Percentiles rank a stretch among this genome's conserved stretches.
Evolutionary conservation across 2,797 vertebrate species (phyloP).

Genomic region (Siniperca obscura): DNA sequence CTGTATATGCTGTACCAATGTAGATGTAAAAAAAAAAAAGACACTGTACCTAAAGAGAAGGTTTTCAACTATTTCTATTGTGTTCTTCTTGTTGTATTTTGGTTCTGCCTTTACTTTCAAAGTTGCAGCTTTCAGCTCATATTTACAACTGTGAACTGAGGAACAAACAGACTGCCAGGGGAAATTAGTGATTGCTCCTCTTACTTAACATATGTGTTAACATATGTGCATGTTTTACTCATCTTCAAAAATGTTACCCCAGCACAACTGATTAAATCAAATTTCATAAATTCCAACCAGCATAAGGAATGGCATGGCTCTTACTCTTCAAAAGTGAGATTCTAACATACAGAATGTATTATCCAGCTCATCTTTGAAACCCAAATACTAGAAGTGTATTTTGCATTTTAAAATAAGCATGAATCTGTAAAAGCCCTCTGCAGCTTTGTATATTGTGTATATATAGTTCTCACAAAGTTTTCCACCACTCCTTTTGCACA

Average conservation of each 20-base stretch:
- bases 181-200: conserved; percentile 45
- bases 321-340: not conserved
- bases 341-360: not conserved
- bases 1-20: not conserved
- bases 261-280: conserved; percentile 20
- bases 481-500: not conserved
- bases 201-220: conserved; percentile 52
- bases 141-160: conserved; percentile 59
- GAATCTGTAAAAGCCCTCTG: not conserved
- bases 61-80: not conserved
- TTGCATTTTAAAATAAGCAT: not conserved
- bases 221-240: conserved; percentile 52
- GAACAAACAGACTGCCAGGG: conserved; percentile 60
- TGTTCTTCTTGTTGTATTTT: not conserved
- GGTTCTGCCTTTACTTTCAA: conserved; percentile 13
- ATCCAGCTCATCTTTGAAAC: not conserved
- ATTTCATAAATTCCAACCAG: not conserved
- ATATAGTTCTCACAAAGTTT: not conserved
- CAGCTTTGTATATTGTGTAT: not conserved
- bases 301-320: not conserved
- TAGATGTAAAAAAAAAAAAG: not conserved
- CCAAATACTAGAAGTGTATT: not conserved
- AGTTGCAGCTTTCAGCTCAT: conserved; percentile 35
- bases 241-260: conserved; percentile 35
- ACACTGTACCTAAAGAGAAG: not conserved